Evolutionary conservation across 2,888 invertebrate species (phyloP).

Genomic region (Oxytorus armatus): DNA sequence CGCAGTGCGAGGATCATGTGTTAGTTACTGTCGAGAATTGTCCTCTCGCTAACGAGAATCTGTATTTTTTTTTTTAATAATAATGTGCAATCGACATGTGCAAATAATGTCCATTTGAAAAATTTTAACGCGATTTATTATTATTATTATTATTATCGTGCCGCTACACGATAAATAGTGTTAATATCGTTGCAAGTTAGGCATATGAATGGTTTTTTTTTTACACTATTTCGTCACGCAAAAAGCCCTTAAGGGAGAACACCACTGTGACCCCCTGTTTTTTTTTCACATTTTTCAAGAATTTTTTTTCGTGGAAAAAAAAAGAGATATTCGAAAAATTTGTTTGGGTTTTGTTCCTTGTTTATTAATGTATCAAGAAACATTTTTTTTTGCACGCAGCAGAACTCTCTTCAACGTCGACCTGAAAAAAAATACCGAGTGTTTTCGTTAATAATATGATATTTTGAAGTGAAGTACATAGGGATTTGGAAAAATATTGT

Average conservation of each 20-base stretch:
- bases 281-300: too few relatives aligned
- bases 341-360: too few relatives aligned
- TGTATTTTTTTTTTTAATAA: not conserved
- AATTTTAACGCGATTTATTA: conserved; percentile 47
- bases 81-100: conserved; percentile 59
- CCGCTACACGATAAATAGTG: conserved; percentile 68
- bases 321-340: too few relatives aligned
- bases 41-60: conserved; percentile 4
- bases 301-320: too few relatives aligned
- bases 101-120: conserved; percentile 53
- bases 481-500: too few relatives aligned
- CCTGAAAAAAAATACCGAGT: too few relatives aligned
- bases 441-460: too few relatives aligned
- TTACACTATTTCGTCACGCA: conserved; percentile 10
- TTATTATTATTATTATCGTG: conserved; percentile 55
- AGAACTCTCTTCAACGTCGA: too few relatives aligned
- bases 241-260: not conserved
- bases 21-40: conserved; percentile 35
- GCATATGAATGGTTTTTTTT: conserved; percentile 24
- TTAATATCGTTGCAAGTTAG: conserved; percentile 48
- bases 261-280: too few relatives aligned
- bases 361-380: too few relatives aligned
- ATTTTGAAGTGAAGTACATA: too few relatives aligned
- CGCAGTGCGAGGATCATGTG: conserved; percentile 34
- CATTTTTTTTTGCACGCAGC: too few relatives aligned